Evolutionary conservation across 2,888 invertebrate genomes (phyloP).

Genomic region (Phytoseiulus persimilis): DNA sequence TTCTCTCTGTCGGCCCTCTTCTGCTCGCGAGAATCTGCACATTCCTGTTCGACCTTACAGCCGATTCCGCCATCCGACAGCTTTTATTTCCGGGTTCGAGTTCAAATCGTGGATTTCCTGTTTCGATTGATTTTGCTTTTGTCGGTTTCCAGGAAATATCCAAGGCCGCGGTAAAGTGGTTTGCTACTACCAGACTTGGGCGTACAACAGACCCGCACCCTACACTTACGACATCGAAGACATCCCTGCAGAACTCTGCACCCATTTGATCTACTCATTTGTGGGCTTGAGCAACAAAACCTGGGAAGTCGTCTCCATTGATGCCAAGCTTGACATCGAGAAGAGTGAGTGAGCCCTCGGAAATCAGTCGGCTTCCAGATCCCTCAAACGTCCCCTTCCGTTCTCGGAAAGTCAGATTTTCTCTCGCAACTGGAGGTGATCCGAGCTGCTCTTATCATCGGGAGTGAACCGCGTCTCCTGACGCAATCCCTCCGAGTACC

Average conservation of each 20-base stretch:
- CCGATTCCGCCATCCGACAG: too few species aligned
- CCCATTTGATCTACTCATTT: conserved; percentile 46
- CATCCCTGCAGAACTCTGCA: conserved; percentile 45
- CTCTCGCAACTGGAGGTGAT: too few species aligned
- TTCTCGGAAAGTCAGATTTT: not conserved
- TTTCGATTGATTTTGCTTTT: not conserved
- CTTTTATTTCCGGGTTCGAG: too few species aligned
- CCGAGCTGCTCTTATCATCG: too few species aligned
- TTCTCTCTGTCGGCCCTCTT: too few species aligned
- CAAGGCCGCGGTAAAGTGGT: conserved; percentile 45
- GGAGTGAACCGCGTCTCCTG: not conserved
- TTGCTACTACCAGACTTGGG: conserved; percentile 47
- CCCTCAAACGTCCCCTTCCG: not conserved
- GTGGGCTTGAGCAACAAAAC: conserved; percentile 45
- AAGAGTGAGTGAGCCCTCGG: conserved; percentile 56
- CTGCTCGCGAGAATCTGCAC: too few species aligned
- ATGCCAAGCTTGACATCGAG: conserved; percentile 60
- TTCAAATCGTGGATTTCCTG: not conserved
- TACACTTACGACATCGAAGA: conserved; percentile 46
- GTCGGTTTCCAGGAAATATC: not conserved
- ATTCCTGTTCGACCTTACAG: too few species aligned
- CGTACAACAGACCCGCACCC: conserved; percentile 45
- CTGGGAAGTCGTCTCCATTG: conserved; percentile 45
- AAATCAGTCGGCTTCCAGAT: not conserved
- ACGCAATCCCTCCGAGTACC: not conserved